These are phyloP conservation scores for Diaprepes abbreviatus DNA, from an alignment of 2,888 invertebrate species.

Conservation along the genomic window DNA sequence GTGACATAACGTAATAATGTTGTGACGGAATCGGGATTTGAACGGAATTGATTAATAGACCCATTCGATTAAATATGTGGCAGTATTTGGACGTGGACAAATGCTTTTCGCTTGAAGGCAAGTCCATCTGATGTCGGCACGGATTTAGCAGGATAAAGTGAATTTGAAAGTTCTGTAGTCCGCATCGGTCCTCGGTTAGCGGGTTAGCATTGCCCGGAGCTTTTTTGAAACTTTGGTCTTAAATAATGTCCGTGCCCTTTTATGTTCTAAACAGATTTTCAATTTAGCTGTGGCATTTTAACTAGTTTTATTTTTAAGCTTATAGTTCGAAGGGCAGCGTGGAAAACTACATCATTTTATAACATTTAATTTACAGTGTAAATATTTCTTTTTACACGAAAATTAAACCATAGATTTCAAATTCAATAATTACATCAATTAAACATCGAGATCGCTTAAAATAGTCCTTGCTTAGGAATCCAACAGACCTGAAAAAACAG, in stretches of 20 bases:
- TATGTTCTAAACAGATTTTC: constrained; percentile 4
- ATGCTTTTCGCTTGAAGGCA: constrained; percentile 16
- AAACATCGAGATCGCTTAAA: too few relatives aligned
- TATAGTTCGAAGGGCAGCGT: too few relatives aligned
- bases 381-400: too few relatives aligned
- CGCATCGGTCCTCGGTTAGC: constrained; percentile 44
- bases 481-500: too few relatives aligned
- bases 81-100: constrained; percentile 17
- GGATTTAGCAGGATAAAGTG: constrained; percentile 45
- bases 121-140: constrained; percentile 5
- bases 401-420: too few relatives aligned
- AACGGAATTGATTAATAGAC: constrained; percentile 26
- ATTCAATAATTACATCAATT: too few relatives aligned
- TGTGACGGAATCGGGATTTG: constrained; percentile 15
- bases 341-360: too few relatives aligned
- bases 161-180: constrained; percentile 55
- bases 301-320: neutral
- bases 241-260: constrained; percentile 1
- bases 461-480: too few relatives aligned
- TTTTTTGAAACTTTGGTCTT: constrained; percentile 2
- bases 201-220: constrained; percentile 17
- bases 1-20: constrained; percentile 27
- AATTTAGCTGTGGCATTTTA: neutral
- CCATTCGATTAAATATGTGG: constrained; percentile 21
- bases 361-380: too few relatives aligned